These are phyloP conservation scores for Rhabdophis nuchalis DNA, from an alignment of 2,797 vertebrate species.

Conservation along the genomic window DNA sequence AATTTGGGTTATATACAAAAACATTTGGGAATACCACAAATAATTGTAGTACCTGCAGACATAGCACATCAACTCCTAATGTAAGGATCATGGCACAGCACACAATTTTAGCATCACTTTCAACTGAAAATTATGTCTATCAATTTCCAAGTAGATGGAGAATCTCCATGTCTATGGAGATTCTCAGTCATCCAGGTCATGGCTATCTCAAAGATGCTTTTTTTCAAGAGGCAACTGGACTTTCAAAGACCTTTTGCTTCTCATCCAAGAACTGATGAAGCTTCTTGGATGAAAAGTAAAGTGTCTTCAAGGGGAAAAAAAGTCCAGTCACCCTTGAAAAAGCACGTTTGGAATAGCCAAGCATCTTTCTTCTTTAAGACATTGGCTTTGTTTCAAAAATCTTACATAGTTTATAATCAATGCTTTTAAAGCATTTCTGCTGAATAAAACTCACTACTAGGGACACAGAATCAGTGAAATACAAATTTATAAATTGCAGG, in stretches of 20 bases:
- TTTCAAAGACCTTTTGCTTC: not conserved
- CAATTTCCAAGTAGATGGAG: not conserved
- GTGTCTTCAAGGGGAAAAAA: not conserved
- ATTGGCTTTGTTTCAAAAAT: not conserved
- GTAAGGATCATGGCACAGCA: not conserved
- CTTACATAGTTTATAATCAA: not conserved
- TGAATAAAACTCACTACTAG: not conserved
- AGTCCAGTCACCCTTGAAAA: not conserved
- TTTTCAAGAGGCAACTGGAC: not conserved
- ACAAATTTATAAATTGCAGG: not conserved
- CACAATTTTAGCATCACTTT: not conserved
- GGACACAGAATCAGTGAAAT: not conserved
- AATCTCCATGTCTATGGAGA: not conserved
- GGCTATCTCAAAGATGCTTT: not conserved
- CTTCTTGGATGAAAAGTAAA: not conserved
- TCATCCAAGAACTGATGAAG: not conserved
- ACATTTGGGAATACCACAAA: not conserved
- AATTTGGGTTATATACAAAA: not conserved
- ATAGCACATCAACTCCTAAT: not conserved
- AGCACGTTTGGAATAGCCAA: not conserved
- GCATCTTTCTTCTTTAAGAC: not conserved
- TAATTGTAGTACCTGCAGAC: not conserved
- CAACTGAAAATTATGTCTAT: not conserved
- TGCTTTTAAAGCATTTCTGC: not conserved
- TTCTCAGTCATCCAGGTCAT: not conserved